Percentiles rank a stretch among this genome's conserved stretches.
phyloP scores from a whole-genome alignment of 1,140 invertebrate genomes.

The Calephelis nemesis region DNA sequence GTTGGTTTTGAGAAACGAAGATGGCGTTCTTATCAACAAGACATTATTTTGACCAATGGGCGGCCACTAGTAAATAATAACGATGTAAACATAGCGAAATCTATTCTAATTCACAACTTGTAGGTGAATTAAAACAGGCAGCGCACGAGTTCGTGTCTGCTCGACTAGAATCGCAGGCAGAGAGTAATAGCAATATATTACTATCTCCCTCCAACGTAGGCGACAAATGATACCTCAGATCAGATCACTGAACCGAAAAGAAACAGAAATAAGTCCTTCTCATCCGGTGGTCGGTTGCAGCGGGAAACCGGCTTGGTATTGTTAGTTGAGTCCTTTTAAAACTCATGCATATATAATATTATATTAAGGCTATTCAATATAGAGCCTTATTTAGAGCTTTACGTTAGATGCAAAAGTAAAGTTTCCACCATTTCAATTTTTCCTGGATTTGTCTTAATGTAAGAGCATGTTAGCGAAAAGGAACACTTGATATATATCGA shows the following conservation, averaged over 20 bases:
- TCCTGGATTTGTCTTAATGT: no score
- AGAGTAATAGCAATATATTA: conserved; percentile 34
- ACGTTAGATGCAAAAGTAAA: conserved; percentile 29
- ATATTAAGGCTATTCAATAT: conserved; percentile 23
- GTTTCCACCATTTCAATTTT: no score
- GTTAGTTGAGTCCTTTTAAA: conserved; percentile 61
- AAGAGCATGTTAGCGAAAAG: no score
- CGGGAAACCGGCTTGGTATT: conserved; percentile 63
- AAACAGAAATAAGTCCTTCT: conserved; percentile 69
- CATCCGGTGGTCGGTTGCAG: conserved; percentile 51
- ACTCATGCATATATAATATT: conserved; percentile 65
- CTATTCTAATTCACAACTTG: not conserved
- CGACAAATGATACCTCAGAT: conserved; percentile 51
- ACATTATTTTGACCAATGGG: no score
- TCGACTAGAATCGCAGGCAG: conserved; percentile 37
- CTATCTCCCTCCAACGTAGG: conserved; percentile 42
- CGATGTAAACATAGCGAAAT: not conserved
- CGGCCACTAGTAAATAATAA: no score
- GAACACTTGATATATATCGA: no score
- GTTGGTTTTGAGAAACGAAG: no score
- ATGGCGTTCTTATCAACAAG: no score
- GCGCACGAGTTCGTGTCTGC: conserved; percentile 20
- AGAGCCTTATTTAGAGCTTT: conserved; percentile 44
- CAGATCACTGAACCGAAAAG: conserved; percentile 74
- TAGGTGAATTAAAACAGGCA: not conserved